A percentile compares a stretch with the other conserved stretches of the same genome.
Conservation (phyloP, 2,113 vertebrate species). For the Empidonax alnorum region DNA sequence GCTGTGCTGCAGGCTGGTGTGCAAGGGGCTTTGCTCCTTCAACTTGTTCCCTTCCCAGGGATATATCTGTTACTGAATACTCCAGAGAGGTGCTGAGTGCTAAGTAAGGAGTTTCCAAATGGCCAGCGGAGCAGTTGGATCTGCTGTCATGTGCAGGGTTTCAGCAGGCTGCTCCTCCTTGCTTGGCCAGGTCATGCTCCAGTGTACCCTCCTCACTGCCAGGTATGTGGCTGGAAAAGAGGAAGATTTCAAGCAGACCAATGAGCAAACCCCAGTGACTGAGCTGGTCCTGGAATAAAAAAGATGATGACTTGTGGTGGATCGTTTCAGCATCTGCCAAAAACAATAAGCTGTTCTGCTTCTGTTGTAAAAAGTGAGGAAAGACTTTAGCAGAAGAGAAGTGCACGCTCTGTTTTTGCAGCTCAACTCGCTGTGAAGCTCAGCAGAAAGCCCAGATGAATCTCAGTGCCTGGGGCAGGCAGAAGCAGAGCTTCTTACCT, state of each 20-base stretch:
- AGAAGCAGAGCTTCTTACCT: not conserved
- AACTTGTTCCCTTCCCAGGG: not conserved
- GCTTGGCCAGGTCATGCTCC: not conserved
- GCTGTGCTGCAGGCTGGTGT: not conserved
- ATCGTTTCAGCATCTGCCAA: conserved; percentile 7
- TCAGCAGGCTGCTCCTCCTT: not conserved
- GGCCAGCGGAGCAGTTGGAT: not conserved
- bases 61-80: not conserved
- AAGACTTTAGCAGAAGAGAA: not conserved
- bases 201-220: not conserved
- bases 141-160: not conserved
- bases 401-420: not conserved
- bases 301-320: not conserved
- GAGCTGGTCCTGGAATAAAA: not conserved
- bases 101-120: not conserved
- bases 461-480: not conserved
- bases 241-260: not conserved
- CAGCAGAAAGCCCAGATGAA: not conserved
- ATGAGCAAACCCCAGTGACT: not conserved
- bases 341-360: conserved; percentile 5
- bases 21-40: not conserved
- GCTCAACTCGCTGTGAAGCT: not conserved
- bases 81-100: not conserved
- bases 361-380: not conserved
- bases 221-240: not conserved